A percentile compares a stretch with the other conserved stretches of the same genome.
Evolutionary conservation across 2,113 vertebrate species (phyloP).

Genomic region (Sinocyclocheilus maitianheensis): DNA sequence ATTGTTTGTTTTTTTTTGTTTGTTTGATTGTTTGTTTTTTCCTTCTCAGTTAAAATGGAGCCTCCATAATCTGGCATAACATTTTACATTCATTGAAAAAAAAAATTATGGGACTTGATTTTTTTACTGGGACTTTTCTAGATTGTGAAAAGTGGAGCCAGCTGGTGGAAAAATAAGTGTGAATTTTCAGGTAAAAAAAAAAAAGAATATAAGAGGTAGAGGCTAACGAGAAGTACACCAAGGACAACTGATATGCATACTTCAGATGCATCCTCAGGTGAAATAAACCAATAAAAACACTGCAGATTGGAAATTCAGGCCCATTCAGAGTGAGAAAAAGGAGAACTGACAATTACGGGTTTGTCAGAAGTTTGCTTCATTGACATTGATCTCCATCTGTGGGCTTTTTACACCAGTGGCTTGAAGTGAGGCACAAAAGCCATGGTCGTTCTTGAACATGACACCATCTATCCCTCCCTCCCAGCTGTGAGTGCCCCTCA

Average conservation of each 20-base stretch:
- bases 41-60: background rate
- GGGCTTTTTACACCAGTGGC: constrained; percentile 13
- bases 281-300: background rate
- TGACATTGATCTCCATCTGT: constrained; percentile 45
- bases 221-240: background rate
- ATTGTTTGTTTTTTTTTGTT: background rate
- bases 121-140: too few species aligned
- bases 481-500: constrained; percentile 67
- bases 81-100: background rate
- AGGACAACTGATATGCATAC: background rate
- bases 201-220: background rate
- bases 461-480: constrained; percentile 65
- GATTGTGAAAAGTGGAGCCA: too few species aligned
- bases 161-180: background rate
- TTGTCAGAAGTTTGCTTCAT: constrained; percentile 30
- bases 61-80: background rate
- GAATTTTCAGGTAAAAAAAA: background rate
- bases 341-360: background rate
- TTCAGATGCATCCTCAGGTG: background rate
- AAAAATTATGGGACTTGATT: background rate
- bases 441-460: constrained; percentile 68
- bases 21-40: too few species aligned
- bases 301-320: background rate
- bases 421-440: constrained; percentile 47
- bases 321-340: background rate